Evolutionary conservation across 2,113 vertebrate genomes (phyloP).

Genomic region (Origma solitaria): DNA sequence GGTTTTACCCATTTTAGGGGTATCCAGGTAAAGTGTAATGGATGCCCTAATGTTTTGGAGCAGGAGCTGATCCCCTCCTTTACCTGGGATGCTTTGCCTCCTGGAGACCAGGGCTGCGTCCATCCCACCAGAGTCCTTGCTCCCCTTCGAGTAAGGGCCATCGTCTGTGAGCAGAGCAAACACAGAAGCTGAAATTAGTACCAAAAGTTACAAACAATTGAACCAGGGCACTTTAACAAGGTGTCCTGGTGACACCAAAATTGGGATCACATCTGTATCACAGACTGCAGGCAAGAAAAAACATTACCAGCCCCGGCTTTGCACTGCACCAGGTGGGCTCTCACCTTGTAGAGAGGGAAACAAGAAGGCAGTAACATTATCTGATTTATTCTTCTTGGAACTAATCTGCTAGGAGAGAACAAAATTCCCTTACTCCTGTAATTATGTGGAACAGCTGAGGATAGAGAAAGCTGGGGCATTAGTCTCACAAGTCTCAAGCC

Average conservation of each 20-base stretch:
- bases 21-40: not conserved
- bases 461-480: slow-evolving; percentile 10
- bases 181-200: not conserved
- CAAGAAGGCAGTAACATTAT: not conserved
- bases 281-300: not conserved
- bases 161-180: slow-evolving; percentile 79
- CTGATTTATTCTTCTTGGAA: slow-evolving; percentile 44
- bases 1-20: not conserved
- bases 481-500: slow-evolving; percentile 43
- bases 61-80: not conserved
- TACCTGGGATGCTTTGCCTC: slow-evolving; percentile 94
- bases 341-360: not conserved
- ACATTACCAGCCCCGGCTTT: not conserved
- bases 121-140: slow-evolving; percentile 77
- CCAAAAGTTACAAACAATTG: not conserved
- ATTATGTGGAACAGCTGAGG: slow-evolving; percentile 43
- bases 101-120: slow-evolving; percentile 81
- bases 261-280: not conserved
- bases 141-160: slow-evolving; percentile 90
- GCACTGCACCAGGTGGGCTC: fast-evolving
- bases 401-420: not conserved
- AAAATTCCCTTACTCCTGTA: slow-evolving; percentile 33
- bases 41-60: not conserved
- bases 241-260: not conserved
- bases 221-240: not conserved